A percentile compares a stretch with the other conserved stretches of the same genome.
These are phyloP conservation scores for Neogobius melanostomus DNA, from an alignment of 2,113 vertebrate genomes.

Conservation along the genomic window DNA sequence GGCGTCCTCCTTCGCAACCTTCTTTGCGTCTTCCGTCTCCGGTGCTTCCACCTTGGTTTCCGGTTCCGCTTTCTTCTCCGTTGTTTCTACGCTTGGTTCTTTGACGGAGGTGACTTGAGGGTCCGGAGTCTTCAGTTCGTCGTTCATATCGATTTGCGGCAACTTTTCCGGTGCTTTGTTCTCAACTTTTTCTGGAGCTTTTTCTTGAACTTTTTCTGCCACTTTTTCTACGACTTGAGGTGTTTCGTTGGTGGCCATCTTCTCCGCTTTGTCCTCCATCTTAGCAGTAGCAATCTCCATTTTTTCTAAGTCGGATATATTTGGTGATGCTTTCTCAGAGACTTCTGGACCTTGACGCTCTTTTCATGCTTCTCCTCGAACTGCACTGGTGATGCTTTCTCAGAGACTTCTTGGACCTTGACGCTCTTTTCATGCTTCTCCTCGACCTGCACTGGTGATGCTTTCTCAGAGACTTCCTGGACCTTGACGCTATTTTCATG, in stretches of 20 bases:
- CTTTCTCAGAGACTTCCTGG: too few relatives aligned
- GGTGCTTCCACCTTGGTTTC: conserved; percentile 25
- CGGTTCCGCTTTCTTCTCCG: conserved; percentile 22
- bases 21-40: conserved; percentile 10
- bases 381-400: not conserved
- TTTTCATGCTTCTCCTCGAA: not conserved
- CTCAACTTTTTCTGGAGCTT: conserved; percentile 33
- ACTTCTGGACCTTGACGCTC: not conserved
- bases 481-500: too few relatives aligned
- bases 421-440: not conserved
- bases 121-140: conserved; percentile 38
- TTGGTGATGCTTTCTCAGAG: not conserved
- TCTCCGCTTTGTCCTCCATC: conserved; percentile 31
- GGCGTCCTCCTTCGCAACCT: conserved; percentile 27
- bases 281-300: not conserved
- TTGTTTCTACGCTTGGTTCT: conserved; percentile 26
- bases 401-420: not conserved
- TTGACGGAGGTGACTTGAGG: conserved; percentile 22
- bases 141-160: conserved; percentile 17
- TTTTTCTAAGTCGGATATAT: not conserved
- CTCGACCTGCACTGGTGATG: too few relatives aligned
- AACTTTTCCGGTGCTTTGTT: conserved; percentile 33
- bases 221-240: not conserved
- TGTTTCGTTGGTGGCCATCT: conserved; percentile 26
- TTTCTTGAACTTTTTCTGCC: conserved; percentile 13